A percentile compares a stretch with the other conserved stretches of the same genome.
Evolutionary conservation across 2,113 vertebrate genomes (phyloP).

Genomic region (Pithys albifrons): DNA sequence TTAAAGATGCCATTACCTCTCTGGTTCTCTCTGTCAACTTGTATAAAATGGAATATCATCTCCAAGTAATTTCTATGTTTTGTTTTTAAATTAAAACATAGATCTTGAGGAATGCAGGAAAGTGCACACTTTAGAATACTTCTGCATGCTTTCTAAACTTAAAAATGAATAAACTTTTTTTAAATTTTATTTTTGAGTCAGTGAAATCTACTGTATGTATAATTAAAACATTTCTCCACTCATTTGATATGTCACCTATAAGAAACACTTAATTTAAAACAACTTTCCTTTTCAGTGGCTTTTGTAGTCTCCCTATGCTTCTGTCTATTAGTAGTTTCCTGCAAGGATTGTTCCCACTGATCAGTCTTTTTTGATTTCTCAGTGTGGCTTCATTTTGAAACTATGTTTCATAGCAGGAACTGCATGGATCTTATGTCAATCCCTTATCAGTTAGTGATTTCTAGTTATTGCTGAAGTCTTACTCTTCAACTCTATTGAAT

Average conservation of each 20-base stretch:
- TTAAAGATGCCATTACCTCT: background rate
- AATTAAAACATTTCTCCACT: background rate
- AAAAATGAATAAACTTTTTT: background rate
- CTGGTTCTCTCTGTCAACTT: background rate
- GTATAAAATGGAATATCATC: background rate
- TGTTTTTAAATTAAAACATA: background rate
- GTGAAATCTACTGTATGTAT: fast-evolving
- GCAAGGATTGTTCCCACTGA: background rate
- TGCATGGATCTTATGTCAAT: background rate
- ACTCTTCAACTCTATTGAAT: background rate
- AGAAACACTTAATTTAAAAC: background rate
- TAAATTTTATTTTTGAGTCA: background rate
- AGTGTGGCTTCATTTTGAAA: background rate
- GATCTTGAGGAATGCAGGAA: background rate
- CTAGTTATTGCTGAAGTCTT: background rate
- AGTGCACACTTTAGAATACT: background rate
- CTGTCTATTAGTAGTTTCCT: background rate
- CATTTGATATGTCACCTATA: background rate
- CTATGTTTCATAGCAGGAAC: background rate
- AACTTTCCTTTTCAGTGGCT: background rate
- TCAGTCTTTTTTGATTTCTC: background rate
- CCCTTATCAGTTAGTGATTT: background rate
- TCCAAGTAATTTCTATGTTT: background rate
- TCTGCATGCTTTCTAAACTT: background rate
- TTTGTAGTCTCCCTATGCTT: background rate